A percentile compares a stretch with the other conserved stretches of the same genome.
Evolutionary conservation across 2,113 vertebrate species (phyloP).

Genomic region (Python bivittatus): DNA sequence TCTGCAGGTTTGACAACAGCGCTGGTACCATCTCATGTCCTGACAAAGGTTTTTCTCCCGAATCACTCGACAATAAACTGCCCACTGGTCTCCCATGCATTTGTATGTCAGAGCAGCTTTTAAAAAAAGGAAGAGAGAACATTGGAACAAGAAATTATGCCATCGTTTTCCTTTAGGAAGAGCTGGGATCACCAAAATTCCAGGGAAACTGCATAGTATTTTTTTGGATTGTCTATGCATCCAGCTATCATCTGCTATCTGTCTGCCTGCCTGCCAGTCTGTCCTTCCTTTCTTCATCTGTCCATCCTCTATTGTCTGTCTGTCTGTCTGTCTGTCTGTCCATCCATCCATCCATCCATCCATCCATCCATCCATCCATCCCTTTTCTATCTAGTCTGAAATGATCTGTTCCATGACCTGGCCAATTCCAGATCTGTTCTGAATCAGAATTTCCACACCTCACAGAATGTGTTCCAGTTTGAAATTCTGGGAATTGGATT

Average conservation of each 20-base stretch:
- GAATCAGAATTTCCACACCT: neutral
- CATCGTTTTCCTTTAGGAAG: neutral
- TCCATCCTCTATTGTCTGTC: neutral
- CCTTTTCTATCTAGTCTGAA: neutral
- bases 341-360: too few species aligned
- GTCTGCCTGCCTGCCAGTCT: neutral
- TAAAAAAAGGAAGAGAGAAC: conserved; percentile 36
- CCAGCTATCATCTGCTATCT: neutral
- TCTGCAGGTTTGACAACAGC: conserved; percentile 94
- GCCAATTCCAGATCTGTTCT: neutral
- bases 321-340: too few species aligned
- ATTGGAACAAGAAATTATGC: conserved; percentile 17
- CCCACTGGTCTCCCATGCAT: conserved; percentile 93
- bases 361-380: neutral
- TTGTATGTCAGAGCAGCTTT: conserved; percentile 94
- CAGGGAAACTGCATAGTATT: neutral
- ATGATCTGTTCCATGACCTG: neutral
- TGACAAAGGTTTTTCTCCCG: conserved; percentile 93
- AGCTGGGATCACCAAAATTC: neutral
- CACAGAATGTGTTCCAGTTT: too few species aligned
- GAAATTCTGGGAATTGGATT: neutral
- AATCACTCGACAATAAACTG: conserved; percentile 91
- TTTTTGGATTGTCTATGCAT: neutral
- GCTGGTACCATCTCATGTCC: conserved; percentile 97
- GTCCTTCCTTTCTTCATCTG: too few species aligned